These are phyloP conservation scores for Arctocebus calabarensis DNA, from an alignment of 2,797 vertebrate species.

Conservation along the genomic window DNA sequence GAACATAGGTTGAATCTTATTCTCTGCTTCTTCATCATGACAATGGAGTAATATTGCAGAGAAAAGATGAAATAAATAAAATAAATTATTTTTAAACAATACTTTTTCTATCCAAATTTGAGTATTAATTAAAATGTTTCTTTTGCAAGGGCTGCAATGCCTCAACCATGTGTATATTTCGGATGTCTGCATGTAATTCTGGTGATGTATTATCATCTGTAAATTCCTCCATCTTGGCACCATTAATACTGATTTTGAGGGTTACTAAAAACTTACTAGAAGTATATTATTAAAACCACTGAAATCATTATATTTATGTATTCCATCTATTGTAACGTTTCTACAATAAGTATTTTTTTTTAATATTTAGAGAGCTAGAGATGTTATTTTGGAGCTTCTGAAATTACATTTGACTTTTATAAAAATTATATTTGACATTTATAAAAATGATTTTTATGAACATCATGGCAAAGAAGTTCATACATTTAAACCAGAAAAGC, in stretches of 20 bases:
- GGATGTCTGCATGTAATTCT: neutral
- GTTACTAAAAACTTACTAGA: neutral
- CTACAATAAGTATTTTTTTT: neutral
- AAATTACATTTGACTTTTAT: neutral
- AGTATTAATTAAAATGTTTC: neutral
- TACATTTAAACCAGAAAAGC: neutral
- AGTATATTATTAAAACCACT: neutral
- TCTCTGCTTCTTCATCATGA: neutral
- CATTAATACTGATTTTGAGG: neutral
- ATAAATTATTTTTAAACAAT: neutral
- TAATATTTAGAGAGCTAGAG: neutral
- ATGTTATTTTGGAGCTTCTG: constrained; percentile 14
- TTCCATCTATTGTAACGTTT: neutral
- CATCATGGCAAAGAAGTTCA: neutral
- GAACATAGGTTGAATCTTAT: neutral
- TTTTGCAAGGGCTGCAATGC: neutral
- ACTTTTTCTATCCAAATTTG: neutral
- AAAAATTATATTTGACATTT: neutral
- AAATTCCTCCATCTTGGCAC: neutral
- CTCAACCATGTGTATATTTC: neutral
- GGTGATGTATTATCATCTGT: neutral
- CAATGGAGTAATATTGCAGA: neutral
- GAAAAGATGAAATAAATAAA: constrained; percentile 10
- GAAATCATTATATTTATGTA: neutral
- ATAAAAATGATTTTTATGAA: neutral